A percentile compares a stretch with the other conserved stretches of the same genome.
These are phyloP conservation scores for Ricordea florida DNA, from an alignment of 92 coral and sea anemone species.

Conservation along the genomic window DNA sequence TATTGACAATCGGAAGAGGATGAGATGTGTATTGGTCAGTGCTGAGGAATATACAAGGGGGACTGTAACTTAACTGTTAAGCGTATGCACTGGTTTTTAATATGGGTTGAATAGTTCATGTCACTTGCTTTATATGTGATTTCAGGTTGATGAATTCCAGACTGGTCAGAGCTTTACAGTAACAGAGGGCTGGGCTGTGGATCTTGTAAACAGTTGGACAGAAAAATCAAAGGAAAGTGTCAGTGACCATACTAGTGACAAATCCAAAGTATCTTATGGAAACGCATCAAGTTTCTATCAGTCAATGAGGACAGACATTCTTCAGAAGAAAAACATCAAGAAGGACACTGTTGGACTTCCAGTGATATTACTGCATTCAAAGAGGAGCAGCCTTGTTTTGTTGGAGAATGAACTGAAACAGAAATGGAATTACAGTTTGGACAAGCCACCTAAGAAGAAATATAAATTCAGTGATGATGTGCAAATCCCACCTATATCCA, in stretches of 20 bases:
- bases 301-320: neutral
- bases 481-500: neutral
- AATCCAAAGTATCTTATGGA: neutral
- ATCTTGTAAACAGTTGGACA: conserved; percentile 51
- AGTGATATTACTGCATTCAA: neutral
- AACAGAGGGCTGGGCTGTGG: conserved; percentile 81
- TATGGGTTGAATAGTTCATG: neutral
- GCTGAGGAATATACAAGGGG: no score
- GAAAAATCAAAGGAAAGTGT: neutral
- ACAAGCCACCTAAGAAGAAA: conserved; percentile 11
- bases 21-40: no score
- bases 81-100: neutral
- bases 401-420: neutral
- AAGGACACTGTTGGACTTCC: neutral
- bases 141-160: conserved; percentile 54
- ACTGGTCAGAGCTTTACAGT: conserved; percentile 5
- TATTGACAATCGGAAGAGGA: no score
- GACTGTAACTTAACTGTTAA: no score
- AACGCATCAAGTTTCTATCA: conserved; percentile 2
- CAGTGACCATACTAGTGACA: neutral
- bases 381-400: neutral
- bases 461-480: neutral
- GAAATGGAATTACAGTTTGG: neutral
- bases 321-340: neutral
- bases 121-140: neutral